A percentile compares a stretch with the other conserved stretches of the same genome.
phyloP scores from a whole-genome alignment of 2,888 invertebrate species.

The Reticulitermes lucifugus region DNA sequence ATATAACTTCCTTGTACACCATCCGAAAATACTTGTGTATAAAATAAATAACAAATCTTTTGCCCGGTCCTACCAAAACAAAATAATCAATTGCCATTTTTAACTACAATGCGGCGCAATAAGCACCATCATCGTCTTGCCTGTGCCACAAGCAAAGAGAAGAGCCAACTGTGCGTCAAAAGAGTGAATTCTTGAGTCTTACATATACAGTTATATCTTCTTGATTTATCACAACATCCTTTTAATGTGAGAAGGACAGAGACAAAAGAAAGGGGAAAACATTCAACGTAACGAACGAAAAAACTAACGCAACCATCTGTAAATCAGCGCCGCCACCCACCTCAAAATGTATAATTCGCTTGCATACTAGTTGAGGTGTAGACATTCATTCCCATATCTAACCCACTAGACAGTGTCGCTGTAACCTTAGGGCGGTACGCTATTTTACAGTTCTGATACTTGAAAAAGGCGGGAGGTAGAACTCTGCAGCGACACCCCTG shows the following conservation, averaged over 20 bases:
- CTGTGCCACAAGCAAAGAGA: neutral
- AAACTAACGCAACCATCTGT: slow-evolving; percentile 17
- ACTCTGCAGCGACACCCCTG: slow-evolving; percentile 27
- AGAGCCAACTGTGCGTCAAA: neutral
- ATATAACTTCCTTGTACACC: no score
- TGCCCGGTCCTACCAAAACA: neutral
- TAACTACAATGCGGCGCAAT: neutral
- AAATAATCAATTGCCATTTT: neutral
- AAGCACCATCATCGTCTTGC: neutral
- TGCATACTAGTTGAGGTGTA: slow-evolving; percentile 33
- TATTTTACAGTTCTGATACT: slow-evolving; percentile 7
- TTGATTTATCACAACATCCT: slow-evolving; percentile 35
- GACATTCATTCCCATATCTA: slow-evolving; percentile 35
- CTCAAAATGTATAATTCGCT: slow-evolving; percentile 40
- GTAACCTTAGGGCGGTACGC: slow-evolving; percentile 11
- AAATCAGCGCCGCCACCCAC: slow-evolving; percentile 40
- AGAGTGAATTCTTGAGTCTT: neutral
- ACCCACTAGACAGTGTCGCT: neutral
- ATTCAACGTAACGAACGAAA: slow-evolving; percentile 36
- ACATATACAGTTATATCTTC: slow-evolving; percentile 18
- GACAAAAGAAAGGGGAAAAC: slow-evolving; percentile 18
- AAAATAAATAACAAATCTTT: no score
- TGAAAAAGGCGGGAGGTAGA: slow-evolving; percentile 37
- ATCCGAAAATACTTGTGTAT: no score
- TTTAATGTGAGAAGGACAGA: neutral